phyloP scores from a whole-genome alignment of 2,113 vertebrate species.

The Perognathus longimembris region DNA sequence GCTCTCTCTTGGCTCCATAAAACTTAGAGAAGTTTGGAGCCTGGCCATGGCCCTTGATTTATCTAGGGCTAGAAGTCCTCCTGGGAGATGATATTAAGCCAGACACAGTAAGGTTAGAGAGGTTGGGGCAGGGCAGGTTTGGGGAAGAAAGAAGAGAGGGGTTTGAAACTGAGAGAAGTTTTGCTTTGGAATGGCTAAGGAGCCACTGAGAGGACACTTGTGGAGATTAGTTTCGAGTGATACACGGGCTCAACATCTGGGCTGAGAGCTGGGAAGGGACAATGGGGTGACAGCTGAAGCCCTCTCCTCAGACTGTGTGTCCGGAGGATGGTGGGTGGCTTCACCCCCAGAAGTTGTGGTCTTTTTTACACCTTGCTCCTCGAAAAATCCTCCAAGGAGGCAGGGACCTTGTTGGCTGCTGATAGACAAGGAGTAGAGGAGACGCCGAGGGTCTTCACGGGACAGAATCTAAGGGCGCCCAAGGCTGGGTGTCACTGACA shows the following conservation, averaged over 20 bases:
- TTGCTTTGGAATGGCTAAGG: not conserved
- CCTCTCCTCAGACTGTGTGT: not conserved
- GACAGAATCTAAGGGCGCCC: not conserved
- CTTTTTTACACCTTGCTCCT: not conserved
- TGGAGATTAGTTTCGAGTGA: not conserved
- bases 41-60: not conserved
- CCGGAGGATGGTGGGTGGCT: not conserved
- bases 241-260: not conserved
- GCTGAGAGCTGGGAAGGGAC: not conserved
- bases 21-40: not conserved
- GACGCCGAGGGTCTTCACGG: not conserved
- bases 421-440: not conserved
- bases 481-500: not conserved
- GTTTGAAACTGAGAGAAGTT: not conserved
- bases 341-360: not conserved
- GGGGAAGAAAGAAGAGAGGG: not conserved
- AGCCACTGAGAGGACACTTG: not conserved
- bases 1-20: not conserved
- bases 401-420: not conserved
- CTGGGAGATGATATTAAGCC: not conserved
- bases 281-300: not conserved
- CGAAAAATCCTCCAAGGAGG: not conserved
- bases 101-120: not conserved
- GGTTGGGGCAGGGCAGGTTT: not conserved
- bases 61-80: not conserved